Evolutionary conservation across 2,888 invertebrate genomes (phyloP).

Genomic region (Dascillus cervinus): DNA sequence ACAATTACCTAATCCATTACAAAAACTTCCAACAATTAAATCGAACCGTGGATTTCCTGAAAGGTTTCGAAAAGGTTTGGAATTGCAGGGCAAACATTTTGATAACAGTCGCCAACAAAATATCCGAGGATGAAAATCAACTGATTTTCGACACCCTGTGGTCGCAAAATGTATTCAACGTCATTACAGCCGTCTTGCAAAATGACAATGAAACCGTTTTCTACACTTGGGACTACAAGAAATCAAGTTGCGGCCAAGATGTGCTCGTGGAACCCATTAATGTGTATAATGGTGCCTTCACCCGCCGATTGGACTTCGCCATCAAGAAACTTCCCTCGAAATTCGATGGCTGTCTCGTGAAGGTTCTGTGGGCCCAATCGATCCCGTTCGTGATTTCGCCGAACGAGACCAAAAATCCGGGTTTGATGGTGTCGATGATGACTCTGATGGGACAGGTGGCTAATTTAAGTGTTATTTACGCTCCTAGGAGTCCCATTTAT

Average conservation of each 20-base stretch:
- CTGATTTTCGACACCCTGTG: constrained; percentile 3
- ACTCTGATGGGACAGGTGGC: constrained; percentile 4
- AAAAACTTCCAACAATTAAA: constrained; percentile 2
- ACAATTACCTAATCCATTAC: constrained; percentile 7
- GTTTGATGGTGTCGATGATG: constrained; percentile 4
- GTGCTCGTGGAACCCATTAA: constrained; percentile 3
- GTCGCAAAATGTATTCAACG: constrained; percentile 6
- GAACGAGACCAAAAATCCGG: constrained; percentile 5
- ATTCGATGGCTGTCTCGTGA: too few relatives aligned
- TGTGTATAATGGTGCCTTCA: too few relatives aligned
- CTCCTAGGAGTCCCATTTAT: neutral
- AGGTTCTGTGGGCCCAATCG: neutral
- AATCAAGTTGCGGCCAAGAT: constrained; percentile 5
- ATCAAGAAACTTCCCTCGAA: too few relatives aligned
- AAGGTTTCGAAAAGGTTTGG: constrained; percentile 1
- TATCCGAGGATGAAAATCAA: neutral
- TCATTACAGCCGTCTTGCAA: neutral
- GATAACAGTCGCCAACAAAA: neutral
- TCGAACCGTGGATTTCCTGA: constrained; percentile 2
- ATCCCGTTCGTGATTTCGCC: constrained; percentile 4
- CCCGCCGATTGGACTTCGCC: too few relatives aligned
- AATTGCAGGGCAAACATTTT: constrained; percentile 8
- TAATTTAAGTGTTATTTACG: constrained; percentile 1
- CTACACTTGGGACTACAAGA: constrained; percentile 6
- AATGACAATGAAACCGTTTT: neutral